Evolutionary conservation across 37 sponge, comb jelly and placozoan species (phyloP).

Genomic region (Crambe crambe): DNA sequence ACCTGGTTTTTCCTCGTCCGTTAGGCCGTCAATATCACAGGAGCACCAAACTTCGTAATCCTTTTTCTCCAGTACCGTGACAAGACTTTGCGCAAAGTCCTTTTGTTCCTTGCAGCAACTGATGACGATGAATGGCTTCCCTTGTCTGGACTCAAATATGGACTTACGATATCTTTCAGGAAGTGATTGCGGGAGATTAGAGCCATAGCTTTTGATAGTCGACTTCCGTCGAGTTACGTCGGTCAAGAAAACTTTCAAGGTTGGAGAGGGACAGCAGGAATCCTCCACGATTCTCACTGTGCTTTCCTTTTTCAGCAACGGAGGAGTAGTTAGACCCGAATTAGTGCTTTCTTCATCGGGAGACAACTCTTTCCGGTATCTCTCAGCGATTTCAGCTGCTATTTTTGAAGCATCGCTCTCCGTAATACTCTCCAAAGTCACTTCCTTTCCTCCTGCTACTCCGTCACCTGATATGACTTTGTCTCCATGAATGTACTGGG

Average conservation of each 20-base stretch:
- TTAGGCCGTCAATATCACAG: neutral
- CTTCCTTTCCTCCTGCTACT: neutral
- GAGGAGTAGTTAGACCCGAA: neutral
- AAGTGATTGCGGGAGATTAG: slow-evolving; percentile 26
- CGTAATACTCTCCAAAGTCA: neutral
- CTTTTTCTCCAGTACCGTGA: slow-evolving; percentile 10
- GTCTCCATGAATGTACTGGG: slow-evolving; percentile 56
- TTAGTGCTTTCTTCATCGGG: neutral
- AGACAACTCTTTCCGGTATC: neutral
- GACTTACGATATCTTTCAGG: slow-evolving; percentile 12
- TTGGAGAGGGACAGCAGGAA: neutral
- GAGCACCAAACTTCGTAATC: slow-evolving; percentile 62
- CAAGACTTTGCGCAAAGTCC: slow-evolving; percentile 24
- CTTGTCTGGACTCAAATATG: slow-evolving; percentile 47
- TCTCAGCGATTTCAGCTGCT: slow-evolving; percentile 22
- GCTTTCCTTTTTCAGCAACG: neutral
- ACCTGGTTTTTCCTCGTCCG: slow-evolving; percentile 1
- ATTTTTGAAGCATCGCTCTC: neutral
- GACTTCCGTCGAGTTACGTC: slow-evolving; percentile 13
- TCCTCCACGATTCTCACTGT: neutral
- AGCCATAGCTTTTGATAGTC: slow-evolving; percentile 41
- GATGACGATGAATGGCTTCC: slow-evolving; percentile 63
- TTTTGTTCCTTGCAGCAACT: slow-evolving; percentile 33
- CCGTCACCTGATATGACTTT: too few relatives aligned
- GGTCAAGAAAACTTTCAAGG: too few relatives aligned